Evolutionary conservation across 1,140 invertebrate genomes (phyloP).

Genomic region (Doryteuthis pealeii): DNA sequence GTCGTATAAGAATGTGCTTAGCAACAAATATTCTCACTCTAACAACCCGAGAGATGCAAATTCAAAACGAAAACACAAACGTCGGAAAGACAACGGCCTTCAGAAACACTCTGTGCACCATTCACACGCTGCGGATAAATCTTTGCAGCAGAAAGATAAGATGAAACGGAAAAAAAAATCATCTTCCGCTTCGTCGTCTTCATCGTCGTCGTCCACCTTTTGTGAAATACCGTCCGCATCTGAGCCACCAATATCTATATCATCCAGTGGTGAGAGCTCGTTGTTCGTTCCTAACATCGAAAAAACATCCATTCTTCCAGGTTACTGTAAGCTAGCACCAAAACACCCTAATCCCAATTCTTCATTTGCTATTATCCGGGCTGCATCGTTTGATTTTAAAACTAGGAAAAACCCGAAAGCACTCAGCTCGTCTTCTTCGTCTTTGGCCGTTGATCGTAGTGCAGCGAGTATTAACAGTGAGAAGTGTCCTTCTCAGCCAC

Average conservation of each 20-base stretch:
- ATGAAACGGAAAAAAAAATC: neutral
- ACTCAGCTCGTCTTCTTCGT: neutral
- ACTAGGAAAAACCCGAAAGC: neutral
- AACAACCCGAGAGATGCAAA: too few relatives aligned
- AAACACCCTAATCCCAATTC: conserved; percentile 16
- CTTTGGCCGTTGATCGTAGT: neutral
- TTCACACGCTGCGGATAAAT: neutral
- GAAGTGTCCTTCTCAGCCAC: neutral
- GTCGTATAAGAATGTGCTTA: too few relatives aligned
- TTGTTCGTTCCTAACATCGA: neutral
- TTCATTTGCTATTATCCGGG: conserved; percentile 1
- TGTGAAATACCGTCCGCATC: neutral
- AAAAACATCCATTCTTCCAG: neutral
- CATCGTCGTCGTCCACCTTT: too few relatives aligned
- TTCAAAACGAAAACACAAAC: neutral
- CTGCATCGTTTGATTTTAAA: conserved; percentile 1
- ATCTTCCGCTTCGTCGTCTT: neutral
- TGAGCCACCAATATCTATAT: neutral
- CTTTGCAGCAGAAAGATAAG: neutral
- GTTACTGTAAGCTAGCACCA: neutral
- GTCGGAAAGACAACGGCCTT: neutral
- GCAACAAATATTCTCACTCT: too few relatives aligned
- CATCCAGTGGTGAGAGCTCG: neutral
- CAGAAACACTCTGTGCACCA: neutral
- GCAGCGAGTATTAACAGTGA: neutral